Base-by-base conservation (phyloP, 2,888 invertebrate genomes). In the Chloromyia formosa region DNA sequence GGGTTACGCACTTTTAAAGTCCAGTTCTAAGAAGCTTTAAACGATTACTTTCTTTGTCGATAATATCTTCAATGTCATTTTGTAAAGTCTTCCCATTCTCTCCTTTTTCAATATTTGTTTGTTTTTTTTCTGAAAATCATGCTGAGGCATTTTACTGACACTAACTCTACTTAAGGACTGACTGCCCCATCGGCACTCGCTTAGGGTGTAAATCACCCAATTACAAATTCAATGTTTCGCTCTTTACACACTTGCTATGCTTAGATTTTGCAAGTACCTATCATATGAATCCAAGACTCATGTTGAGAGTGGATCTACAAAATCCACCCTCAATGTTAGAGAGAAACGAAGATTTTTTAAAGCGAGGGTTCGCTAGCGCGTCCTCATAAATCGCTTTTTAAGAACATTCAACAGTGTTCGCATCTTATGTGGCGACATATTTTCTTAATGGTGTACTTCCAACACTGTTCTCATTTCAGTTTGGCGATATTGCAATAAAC, bases 371-470 rank as follows among this genome's bases (percentile, higher is more conserved):
- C 66, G 22, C 49, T 20, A 7, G 68, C 75, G 76, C 73, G 73
- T 74, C 76, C 68, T 54, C 68, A 69, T 76, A 75, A 76, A 76
- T 76, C 66, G 74, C 66, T 74, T 76, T 76, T 76, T 76, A 76
- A 74, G 75, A 62, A 75, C 74, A 75, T 76, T 76, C 76, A 75
- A 76, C 76, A 76, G 73, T 68, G 72, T 53, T 45, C 49, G 45
- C 75, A 35, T 76, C 76, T 75, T 76, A 76, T 76, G 74, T 76
- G 75, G 76, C 76, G 76, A 76, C 76, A 76, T 76, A 75, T 76
- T 76, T 76, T 74, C 76, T 75, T 76, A 76, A 75, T 75, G 75
- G 75, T 45, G 60, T 69, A 76, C 73, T 76, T 71, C 18, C 56
- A 14, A 23, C 49, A 14, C 66, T 20, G 49, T 66, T 66, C 66